Conservation (phyloP, 2,113 vertebrate species). For the Furnarius figulus region DNA sequence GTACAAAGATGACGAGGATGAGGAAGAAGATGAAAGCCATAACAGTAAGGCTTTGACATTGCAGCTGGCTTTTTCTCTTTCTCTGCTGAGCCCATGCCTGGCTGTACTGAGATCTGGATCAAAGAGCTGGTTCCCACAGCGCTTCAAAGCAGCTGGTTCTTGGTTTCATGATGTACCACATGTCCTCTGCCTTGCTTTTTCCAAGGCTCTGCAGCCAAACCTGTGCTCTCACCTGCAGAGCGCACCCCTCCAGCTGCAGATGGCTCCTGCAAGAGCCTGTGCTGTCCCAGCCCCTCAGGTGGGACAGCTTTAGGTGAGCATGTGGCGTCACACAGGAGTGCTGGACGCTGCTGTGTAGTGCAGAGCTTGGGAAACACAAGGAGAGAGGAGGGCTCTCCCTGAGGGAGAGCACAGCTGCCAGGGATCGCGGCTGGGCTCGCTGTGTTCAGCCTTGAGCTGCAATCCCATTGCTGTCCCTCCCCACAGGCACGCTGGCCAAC, state of each 20-base stretch:
- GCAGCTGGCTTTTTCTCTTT: neutral
- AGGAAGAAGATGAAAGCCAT: constrained; percentile 87
- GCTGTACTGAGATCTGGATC: neutral
- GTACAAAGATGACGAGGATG: constrained; percentile 93
- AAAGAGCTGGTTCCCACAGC: neutral
- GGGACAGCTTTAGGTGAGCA: neutral
- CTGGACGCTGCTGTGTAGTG: neutral
- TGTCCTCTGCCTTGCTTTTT: neutral
- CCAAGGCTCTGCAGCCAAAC: neutral
- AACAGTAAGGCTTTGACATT: constrained; percentile 75
- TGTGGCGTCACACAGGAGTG: neutral
- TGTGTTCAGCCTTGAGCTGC: neutral
- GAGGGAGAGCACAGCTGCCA: neutral
- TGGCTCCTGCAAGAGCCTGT: neutral
- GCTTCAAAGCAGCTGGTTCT: neutral
- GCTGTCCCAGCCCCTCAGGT: neutral
- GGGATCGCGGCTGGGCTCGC: neutral
- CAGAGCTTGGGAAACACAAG: neutral
- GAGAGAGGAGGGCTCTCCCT: neutral
- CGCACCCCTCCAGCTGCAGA: neutral
- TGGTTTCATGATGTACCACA: neutral
- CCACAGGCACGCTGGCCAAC: constrained; percentile 87
- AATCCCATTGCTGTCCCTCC: neutral
- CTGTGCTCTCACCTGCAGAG: neutral
- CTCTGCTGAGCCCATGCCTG: neutral